phyloP scores from a whole-genome alignment of 1,140 invertebrate genomes.

The Sesamia nonagrioides region DNA sequence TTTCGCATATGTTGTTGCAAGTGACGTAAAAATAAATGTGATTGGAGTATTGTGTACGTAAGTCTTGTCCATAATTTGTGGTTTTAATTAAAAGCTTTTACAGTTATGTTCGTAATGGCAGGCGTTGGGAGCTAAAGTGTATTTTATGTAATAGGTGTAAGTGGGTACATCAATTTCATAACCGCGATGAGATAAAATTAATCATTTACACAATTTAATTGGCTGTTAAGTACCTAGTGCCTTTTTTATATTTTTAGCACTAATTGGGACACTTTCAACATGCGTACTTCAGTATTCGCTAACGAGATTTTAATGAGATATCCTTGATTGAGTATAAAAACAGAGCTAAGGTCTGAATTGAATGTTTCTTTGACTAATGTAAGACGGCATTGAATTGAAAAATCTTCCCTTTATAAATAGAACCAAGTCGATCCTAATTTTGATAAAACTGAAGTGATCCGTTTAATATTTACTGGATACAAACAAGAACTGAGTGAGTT shows the following conservation, averaged over 20 bases:
- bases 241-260: constrained; percentile 1
- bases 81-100: constrained; percentile 9
- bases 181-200: constrained; percentile 2
- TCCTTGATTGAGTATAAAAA: constrained; percentile 11
- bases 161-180: not conserved
- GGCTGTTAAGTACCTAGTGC: not conserved
- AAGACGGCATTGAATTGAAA: not conserved
- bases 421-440: not conserved
- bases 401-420: not conserved
- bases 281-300: not conserved
- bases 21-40: not conserved
- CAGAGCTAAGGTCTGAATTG: not conserved
- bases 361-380: not conserved
- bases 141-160: not conserved
- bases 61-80: constrained; percentile 4
- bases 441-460: not conserved
- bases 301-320: constrained; percentile 17
- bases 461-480: not conserved
- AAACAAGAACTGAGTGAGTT: not conserved
- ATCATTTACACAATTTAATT: constrained; percentile 1
- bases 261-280: constrained; percentile 1
- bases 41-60: not conserved
- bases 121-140: not conserved
- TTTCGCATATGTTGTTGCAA: not conserved
- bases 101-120: not conserved